A percentile compares a stretch with the other conserved stretches of the same genome.
phyloP scores from a whole-genome alignment of 2,888 invertebrate species.

The Athripsodes cinereus region DNA sequence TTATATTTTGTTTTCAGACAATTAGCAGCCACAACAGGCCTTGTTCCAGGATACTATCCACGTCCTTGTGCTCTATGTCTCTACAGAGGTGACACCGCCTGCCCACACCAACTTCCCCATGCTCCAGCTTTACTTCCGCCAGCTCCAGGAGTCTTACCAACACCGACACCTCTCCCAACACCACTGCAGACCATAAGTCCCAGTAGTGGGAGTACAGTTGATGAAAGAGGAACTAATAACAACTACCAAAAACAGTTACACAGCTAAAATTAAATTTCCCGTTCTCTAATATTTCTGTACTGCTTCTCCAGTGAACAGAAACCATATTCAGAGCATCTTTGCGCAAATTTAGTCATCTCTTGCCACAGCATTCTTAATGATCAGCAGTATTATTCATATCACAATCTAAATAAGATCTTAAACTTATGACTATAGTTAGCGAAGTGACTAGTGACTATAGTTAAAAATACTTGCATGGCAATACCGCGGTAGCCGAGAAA shows the following conservation, averaged over 20 bases:
- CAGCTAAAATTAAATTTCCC: background rate
- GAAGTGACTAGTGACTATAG: too few species aligned
- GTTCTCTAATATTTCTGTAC: background rate
- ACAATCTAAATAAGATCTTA: too few species aligned
- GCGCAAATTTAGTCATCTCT: too few species aligned
- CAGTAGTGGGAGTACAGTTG: background rate
- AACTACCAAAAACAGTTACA: background rate
- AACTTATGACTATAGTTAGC: too few species aligned
- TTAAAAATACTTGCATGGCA: too few species aligned
- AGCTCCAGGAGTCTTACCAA: background rate
- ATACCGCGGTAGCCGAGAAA: too few species aligned
- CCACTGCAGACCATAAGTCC: background rate
- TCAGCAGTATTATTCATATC: too few species aligned
- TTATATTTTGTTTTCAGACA: slow-evolving; percentile 38
- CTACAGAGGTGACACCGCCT: slow-evolving; percentile 24
- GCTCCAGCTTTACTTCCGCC: slow-evolving; percentile 27
- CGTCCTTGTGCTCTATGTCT: slow-evolving; percentile 36
- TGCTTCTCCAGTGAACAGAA: background rate
- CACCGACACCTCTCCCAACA: background rate
- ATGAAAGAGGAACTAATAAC: background rate
- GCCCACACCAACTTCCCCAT: slow-evolving; percentile 41
- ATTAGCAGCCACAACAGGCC: slow-evolving; percentile 55
- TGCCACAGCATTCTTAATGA: too few species aligned
- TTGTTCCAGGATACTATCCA: slow-evolving; percentile 47
- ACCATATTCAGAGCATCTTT: too few species aligned